Conservation (phyloP, 2,888 invertebrate species). For the Euphydryas editha region DNA sequence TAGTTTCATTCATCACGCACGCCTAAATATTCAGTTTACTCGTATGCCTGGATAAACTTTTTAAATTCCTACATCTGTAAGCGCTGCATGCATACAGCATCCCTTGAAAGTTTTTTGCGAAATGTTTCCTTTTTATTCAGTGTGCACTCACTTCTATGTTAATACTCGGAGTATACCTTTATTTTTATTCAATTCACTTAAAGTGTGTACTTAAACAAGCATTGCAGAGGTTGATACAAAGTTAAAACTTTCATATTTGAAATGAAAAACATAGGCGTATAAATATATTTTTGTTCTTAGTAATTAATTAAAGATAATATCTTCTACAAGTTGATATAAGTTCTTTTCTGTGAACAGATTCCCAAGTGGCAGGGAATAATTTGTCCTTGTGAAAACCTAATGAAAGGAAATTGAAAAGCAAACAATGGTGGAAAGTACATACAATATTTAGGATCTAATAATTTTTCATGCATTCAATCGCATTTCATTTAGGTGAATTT, state of each 20-base stretch:
- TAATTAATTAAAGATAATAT: no score
- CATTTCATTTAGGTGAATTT: no score
- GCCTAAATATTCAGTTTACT: constrained; percentile 32
- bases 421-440: constrained; percentile 35
- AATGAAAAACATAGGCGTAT: no score
- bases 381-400: constrained; percentile 37
- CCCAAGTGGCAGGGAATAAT: constrained; percentile 33
- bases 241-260: background rate
- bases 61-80: constrained; percentile 29
- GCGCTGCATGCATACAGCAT: constrained; percentile 13
- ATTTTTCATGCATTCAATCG: no score
- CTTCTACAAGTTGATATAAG: background rate
- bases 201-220: background rate
- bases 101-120: constrained; percentile 24
- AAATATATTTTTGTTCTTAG: no score
- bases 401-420: constrained; percentile 37
- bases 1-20: constrained; percentile 38
- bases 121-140: constrained; percentile 24
- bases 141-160: constrained; percentile 11
- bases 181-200: constrained; percentile 4
- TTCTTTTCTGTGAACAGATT: constrained; percentile 22
- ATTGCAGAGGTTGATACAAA: background rate
- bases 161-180: background rate
- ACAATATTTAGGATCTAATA: constrained; percentile 29
- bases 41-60: constrained; percentile 33